Conservation (phyloP, 2,113 vertebrate species). For the crab-eating macaque (Macaca fascicularis) region DNA sequence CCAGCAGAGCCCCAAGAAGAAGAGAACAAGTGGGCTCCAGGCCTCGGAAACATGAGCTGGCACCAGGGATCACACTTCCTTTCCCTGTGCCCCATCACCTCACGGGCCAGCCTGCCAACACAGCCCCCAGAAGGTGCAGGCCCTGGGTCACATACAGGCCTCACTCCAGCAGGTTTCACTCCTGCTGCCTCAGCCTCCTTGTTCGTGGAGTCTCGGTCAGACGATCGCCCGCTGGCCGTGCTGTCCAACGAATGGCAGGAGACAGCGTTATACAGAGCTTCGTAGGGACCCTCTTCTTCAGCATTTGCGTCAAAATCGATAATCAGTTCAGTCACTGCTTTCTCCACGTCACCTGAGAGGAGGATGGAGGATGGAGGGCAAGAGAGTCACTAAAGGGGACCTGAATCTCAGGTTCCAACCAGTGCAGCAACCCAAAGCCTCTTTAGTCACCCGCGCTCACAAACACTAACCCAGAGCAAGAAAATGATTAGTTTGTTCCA, state of each 20-base stretch:
- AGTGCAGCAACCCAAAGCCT: neutral
- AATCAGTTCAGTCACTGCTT: constrained; percentile 88
- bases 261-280: constrained; percentile 93
- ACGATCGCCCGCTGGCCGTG: constrained; percentile 93
- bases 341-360: constrained; percentile 88
- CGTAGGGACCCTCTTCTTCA: constrained; percentile 94
- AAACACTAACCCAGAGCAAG: neutral
- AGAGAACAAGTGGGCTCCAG: neutral
- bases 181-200: constrained; percentile 86
- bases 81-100: neutral
- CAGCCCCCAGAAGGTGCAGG: too few relatives aligned
- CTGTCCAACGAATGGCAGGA: constrained; percentile 97
- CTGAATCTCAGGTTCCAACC: neutral
- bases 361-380: neutral
- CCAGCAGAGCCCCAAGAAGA: neutral
- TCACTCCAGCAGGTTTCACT: constrained; percentile 79
- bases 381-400: neutral
- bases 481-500: neutral
- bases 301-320: constrained; percentile 86
- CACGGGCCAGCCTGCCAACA: neutral
- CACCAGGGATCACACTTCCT: neutral
- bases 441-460: neutral
- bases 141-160: constrained; percentile 79
- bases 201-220: constrained; percentile 90
- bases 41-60: neutral